phyloP scores from a whole-genome alignment of 2,797 vertebrate genomes.

The Ctenosaura bakeri region DNA sequence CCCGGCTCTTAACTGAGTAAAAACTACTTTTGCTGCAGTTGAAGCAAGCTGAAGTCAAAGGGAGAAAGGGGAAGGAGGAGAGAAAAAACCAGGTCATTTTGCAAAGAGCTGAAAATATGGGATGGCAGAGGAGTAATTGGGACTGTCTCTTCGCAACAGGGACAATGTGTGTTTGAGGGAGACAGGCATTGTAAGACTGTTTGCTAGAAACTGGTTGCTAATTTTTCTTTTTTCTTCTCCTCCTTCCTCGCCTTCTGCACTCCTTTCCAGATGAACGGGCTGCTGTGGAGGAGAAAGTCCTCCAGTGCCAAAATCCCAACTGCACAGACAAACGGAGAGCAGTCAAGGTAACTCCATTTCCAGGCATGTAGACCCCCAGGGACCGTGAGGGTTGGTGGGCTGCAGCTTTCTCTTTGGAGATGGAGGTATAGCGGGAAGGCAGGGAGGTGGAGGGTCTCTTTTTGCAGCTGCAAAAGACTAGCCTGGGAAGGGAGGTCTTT shows the following conservation, averaged over 20 bases:
- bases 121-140: too few species aligned
- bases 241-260: slow-evolving; percentile 32
- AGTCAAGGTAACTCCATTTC: slow-evolving; percentile 85
- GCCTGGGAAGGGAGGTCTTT: neutral
- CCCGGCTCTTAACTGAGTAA: too few species aligned
- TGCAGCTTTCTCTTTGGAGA: neutral
- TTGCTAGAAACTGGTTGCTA: accelerated
- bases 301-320: slow-evolving; percentile 88
- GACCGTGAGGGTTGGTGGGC: too few species aligned
- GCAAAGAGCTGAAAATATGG: too few species aligned
- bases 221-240: neutral
- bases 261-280: slow-evolving; percentile 86
- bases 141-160: too few species aligned
- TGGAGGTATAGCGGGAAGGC: neutral
- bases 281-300: slow-evolving; percentile 84
- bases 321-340: slow-evolving; percentile 86
- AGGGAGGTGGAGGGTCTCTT: neutral
- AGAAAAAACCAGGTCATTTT: too few species aligned
- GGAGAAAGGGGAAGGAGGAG: too few species aligned
- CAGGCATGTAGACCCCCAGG: neutral
- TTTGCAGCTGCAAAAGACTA: neutral
- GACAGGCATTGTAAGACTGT: accelerated
- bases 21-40: too few species aligned
- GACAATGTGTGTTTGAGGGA: neutral
- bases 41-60: too few species aligned